Percentiles rank a stretch among this genome's conserved stretches.
Evolutionary conservation across 1,140 invertebrate species (phyloP).

Genomic region (Heliothis virescens): DNA sequence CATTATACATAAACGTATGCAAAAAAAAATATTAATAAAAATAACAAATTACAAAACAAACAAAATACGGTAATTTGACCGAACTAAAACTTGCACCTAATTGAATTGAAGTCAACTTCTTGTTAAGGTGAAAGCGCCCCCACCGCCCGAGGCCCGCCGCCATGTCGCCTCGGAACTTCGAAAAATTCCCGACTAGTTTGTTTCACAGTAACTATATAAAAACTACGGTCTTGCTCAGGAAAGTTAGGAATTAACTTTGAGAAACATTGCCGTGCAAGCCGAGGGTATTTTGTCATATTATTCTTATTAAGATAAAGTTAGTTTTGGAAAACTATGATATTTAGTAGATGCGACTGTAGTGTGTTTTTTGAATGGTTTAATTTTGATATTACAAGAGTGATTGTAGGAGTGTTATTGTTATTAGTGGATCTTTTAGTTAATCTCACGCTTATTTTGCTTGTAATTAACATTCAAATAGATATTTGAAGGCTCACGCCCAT

Average conservation of each 20-base stretch:
- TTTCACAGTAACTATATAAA: slow-evolving; percentile 78
- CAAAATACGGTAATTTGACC: slow-evolving; percentile 58
- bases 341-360: neutral
- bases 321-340: neutral
- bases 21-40: neutral
- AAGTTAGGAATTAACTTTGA: slow-evolving; percentile 66
- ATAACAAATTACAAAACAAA: slow-evolving; percentile 38
- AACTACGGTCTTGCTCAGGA: slow-evolving; percentile 59
- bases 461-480: too few relatives aligned
- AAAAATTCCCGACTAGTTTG: slow-evolving; percentile 76
- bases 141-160: slow-evolving; percentile 41
- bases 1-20: neutral
- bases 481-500: too few relatives aligned
- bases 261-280: slow-evolving; percentile 52
- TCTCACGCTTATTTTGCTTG: too few relatives aligned
- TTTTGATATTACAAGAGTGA: neutral
- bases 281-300: slow-evolving; percentile 47
- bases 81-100: slow-evolving; percentile 68
- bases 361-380: neutral
- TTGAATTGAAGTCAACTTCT: slow-evolving; percentile 70
- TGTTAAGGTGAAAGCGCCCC: slow-evolving; percentile 61
- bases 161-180: slow-evolving; percentile 60
- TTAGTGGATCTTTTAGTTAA: too few relatives aligned
- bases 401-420: neutral
- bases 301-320: slow-evolving; percentile 25